These are phyloP conservation scores for Himalopsyche tibetana DNA, from an alignment of 2,888 invertebrate species.

Conservation along the genomic window DNA sequence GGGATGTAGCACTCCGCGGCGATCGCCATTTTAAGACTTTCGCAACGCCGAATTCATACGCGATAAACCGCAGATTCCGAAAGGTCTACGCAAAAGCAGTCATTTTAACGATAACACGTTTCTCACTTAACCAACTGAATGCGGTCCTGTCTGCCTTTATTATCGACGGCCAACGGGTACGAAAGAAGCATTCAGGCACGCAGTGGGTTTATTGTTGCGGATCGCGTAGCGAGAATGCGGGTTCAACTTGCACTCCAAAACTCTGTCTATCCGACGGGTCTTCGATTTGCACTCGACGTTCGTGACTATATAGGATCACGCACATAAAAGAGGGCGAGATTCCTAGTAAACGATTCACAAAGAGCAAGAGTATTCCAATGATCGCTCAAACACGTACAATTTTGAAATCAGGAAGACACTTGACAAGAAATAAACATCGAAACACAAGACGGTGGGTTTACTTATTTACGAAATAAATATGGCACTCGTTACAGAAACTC, in stretches of 20 bases:
- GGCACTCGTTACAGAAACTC: conserved; percentile 40
- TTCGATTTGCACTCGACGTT: not conserved
- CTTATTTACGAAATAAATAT: conserved; percentile 31
- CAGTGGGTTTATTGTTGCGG: conserved; percentile 66
- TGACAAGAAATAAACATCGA: not conserved
- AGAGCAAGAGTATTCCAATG: not conserved
- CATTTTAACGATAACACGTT: not conserved
- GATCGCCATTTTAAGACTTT: conserved; percentile 67
- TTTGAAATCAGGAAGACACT: conserved; percentile 15
- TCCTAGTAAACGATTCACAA: not conserved
- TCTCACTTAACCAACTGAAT: conserved; percentile 41
- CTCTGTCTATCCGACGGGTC: not conserved
- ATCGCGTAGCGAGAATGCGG: conserved; percentile 16
- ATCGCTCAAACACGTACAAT: not conserved
- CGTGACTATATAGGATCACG: not conserved
- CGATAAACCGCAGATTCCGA: conserved; percentile 5
- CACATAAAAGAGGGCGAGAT: not conserved
- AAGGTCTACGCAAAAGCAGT: conserved; percentile 17
- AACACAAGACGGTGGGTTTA: conserved; percentile 10
- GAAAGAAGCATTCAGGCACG: conserved; percentile 63
- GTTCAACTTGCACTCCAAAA: not conserved
- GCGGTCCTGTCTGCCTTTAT: conserved; percentile 67
- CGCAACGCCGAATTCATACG: not conserved
- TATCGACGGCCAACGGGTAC: conserved; percentile 67
- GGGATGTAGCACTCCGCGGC: conserved; percentile 71